These are phyloP conservation scores for Alethe castanea DNA, from an alignment of 2,113 vertebrate genomes.

Conservation along the genomic window DNA sequence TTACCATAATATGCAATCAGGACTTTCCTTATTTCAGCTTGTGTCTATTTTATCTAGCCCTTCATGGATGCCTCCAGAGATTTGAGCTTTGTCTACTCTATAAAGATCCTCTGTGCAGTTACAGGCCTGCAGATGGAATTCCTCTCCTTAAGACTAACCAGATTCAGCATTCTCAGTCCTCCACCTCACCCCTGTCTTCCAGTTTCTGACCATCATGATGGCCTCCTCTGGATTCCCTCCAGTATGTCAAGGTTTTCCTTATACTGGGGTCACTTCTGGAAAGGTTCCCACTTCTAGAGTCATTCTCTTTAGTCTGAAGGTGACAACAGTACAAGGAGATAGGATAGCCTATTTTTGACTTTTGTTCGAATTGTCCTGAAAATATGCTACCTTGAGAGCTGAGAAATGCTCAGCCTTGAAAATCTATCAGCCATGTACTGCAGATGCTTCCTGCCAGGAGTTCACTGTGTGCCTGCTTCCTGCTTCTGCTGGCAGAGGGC, in stretches of 20 bases:
- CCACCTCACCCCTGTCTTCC: not conserved
- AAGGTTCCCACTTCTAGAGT: not conserved
- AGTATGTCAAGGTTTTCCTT: not conserved
- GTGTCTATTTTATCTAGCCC: not conserved
- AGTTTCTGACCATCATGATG: not conserved
- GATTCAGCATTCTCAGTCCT: not conserved
- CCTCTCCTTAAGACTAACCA: not conserved
- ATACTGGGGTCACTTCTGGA: not conserved
- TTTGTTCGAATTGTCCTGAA: not conserved
- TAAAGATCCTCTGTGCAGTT: not conserved
- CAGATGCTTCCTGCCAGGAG: not conserved
- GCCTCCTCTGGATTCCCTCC: not conserved
- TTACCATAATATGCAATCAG: not conserved
- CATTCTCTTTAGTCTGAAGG: not conserved
- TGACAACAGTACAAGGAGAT: not conserved
- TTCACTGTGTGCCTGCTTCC: not conserved
- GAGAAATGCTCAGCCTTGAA: not conserved
- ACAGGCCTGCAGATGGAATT: not conserved
- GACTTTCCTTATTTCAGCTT: not conserved
- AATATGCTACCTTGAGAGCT: not conserved
- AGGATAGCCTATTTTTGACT: not conserved
- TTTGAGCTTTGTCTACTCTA: not conserved
- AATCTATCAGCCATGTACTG: not conserved
- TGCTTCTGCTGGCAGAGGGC: not conserved
- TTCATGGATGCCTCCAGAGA: not conserved